Base-by-base conservation (phyloP, 1,140 invertebrate species). In the Copidosoma floridanum region DNA sequence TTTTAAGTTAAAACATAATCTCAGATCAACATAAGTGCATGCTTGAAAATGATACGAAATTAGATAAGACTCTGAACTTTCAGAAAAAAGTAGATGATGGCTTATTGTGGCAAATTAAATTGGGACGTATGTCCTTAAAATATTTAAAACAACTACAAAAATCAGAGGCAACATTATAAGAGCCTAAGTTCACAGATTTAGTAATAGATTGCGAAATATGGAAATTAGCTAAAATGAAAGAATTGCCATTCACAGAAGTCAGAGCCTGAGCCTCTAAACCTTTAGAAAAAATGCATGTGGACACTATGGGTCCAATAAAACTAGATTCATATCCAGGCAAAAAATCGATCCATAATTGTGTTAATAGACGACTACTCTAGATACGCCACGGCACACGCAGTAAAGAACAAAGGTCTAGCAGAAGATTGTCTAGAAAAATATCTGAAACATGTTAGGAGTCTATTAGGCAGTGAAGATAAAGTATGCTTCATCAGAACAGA, bases 161-260 rank as follows among this genome's bases (percentile, higher is more conserved):
- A 29, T 18, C 29, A 48, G 47, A 62, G 12, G 53, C 47, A n/a
- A 26, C 21, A 11, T 21, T 56, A 11, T 50, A 57, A 50, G 14
- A 51, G 14, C 12, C 51, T 4, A 51, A 50, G 40, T 65, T 65
- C 29, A 32, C 57, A 23, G 23, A 43, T 0, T 35, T 24, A 1
- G 57, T 57, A 1, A 27, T 37, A 60, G 53, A 63, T 29, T 63
- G 63, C 29, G 63, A 67, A 60, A 53, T 58, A 2, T 67, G 65
- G 48, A 63, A 60, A n/a, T 16, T 62, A 6, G 35, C 63, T 12
- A 67, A 67, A 54, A 61, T 67, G 47, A 41, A 57, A 43, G 65
- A 60, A 44, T 29, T 63, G 29, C 56, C 63, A 11, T 65, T 60
- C 35, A 57, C 51, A 41, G 32, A 65, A 43, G 32, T n/a, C 14